These are phyloP conservation scores for Drosophila pallidifrons DNA, from an alignment of 1,140 invertebrate species.

Conservation along the genomic window DNA sequence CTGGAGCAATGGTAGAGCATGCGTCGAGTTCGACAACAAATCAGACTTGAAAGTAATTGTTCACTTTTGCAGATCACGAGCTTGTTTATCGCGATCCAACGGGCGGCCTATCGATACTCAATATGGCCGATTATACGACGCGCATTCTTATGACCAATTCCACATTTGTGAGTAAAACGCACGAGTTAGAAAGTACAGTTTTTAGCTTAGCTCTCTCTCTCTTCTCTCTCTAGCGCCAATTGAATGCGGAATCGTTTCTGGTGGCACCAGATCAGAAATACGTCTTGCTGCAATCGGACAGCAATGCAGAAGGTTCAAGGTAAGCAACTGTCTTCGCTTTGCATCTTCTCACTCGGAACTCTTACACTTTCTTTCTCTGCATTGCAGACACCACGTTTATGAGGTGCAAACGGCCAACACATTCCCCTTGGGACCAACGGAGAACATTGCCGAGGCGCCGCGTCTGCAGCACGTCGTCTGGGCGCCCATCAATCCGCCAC, in stretches of 20 bases:
- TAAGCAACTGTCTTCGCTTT: slow-evolving; percentile 24
- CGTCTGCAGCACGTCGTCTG: slow-evolving; percentile 89
- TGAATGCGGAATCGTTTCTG: slow-evolving; percentile 90
- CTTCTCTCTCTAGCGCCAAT: slow-evolving; percentile 87
- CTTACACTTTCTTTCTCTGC: no score
- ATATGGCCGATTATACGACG: slow-evolving; percentile 89
- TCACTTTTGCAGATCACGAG: slow-evolving; percentile 86
- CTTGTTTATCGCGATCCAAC: slow-evolving; percentile 89
- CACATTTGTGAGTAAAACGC: slow-evolving; percentile 89
- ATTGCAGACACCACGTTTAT: slow-evolving; percentile 89
- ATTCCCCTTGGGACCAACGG: slow-evolving; percentile 87
- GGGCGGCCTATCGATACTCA: slow-evolving; percentile 90
- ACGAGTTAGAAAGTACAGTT: not conserved
- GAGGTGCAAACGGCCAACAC: slow-evolving; percentile 89
- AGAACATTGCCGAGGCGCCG: slow-evolving; percentile 88
- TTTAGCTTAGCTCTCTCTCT: not conserved
- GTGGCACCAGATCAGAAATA: slow-evolving; percentile 91
- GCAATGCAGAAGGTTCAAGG: slow-evolving; percentile 85
- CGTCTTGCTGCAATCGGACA: slow-evolving; percentile 90
- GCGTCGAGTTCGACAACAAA: no score
- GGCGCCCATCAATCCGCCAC: slow-evolving; percentile 87
- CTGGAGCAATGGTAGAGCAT: slow-evolving; percentile 91
- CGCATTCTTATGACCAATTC: slow-evolving; percentile 91
- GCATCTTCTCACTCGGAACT: no score
- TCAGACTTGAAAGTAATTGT: no score